phyloP scores from a whole-genome alignment of 2,113 vertebrate genomes.

The Oryctolagus cuniculus region DNA sequence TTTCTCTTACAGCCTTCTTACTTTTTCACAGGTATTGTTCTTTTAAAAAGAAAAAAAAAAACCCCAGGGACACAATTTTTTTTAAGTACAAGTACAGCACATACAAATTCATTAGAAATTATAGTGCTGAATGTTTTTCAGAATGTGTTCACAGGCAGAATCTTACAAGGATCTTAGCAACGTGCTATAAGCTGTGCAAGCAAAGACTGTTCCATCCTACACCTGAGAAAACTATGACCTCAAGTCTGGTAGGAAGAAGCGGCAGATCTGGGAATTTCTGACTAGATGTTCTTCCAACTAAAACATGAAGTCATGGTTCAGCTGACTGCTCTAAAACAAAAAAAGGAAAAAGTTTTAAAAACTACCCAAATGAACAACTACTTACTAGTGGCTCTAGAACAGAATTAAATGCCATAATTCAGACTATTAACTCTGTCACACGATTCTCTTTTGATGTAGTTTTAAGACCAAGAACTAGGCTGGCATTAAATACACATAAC shows the following conservation, averaged over 20 bases:
- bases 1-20: conserved; percentile 30
- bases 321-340: background rate
- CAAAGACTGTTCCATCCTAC: background rate
- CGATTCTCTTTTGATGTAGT: background rate
- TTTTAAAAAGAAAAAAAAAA: background rate
- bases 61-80: background rate
- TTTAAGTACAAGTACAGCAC: background rate
- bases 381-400: background rate
- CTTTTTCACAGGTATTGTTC: background rate
- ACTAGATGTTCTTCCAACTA: background rate
- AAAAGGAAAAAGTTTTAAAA: conserved; percentile 1
- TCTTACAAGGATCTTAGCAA: background rate
- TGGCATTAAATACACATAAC: background rate
- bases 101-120: background rate
- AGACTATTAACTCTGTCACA: background rate
- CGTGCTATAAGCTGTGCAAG: background rate
- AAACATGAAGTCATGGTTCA: background rate
- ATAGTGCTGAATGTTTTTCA: background rate
- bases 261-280: background rate
- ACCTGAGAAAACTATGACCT: background rate
- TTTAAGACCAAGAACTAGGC: background rate
- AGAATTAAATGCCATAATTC: background rate
- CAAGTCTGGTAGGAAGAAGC: background rate
- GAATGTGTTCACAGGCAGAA: background rate
- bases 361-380: background rate